phyloP scores from a whole-genome alignment of 2,888 invertebrate species.

The Cistogaster globosa region DNA sequence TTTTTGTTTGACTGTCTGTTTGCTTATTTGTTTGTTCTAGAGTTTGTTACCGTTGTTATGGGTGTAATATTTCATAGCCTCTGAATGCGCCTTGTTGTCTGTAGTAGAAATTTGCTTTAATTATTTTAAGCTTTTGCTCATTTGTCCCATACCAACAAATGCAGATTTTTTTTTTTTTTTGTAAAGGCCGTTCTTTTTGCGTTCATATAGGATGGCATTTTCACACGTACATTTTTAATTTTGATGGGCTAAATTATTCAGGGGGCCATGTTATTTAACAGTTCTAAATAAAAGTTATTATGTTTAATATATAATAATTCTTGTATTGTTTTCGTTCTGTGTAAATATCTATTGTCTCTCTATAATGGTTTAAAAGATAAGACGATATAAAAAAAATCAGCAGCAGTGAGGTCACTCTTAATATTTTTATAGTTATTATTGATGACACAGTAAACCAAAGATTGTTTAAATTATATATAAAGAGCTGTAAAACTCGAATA shows the following conservation, averaged over 20 bases:
- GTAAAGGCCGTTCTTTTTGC: constrained; percentile 44
- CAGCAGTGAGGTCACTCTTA: too few species aligned
- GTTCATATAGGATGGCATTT: constrained; percentile 63
- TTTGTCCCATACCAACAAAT: background rate
- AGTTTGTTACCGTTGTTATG: constrained; percentile 35
- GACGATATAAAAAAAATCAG: too few species aligned
- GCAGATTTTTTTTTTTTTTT: background rate
- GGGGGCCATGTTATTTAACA: constrained; percentile 30
- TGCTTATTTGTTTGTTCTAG: constrained; percentile 5
- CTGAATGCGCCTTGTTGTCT: constrained; percentile 75
- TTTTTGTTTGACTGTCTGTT: constrained; percentile 8
- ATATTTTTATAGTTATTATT: too few species aligned
- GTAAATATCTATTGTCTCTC: too few species aligned
- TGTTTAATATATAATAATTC: too few species aligned
- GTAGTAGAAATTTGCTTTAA: constrained; percentile 82
- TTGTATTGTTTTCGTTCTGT: too few species aligned
- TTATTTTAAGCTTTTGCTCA: constrained; percentile 75
- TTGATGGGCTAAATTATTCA: constrained; percentile 9
- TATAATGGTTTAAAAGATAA: too few species aligned
- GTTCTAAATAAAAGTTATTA: too few species aligned
- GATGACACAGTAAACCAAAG: too few species aligned
- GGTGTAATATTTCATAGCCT: constrained; percentile 34
- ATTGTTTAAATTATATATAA: too few species aligned
- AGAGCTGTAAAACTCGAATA: too few species aligned
- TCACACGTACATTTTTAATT: constrained; percentile 35